A percentile compares a stretch with the other conserved stretches of the same genome.
These are phyloP conservation scores for Anarsia innoxiella DNA, from an alignment of 2,888 invertebrate species.

Conservation along the genomic window DNA sequence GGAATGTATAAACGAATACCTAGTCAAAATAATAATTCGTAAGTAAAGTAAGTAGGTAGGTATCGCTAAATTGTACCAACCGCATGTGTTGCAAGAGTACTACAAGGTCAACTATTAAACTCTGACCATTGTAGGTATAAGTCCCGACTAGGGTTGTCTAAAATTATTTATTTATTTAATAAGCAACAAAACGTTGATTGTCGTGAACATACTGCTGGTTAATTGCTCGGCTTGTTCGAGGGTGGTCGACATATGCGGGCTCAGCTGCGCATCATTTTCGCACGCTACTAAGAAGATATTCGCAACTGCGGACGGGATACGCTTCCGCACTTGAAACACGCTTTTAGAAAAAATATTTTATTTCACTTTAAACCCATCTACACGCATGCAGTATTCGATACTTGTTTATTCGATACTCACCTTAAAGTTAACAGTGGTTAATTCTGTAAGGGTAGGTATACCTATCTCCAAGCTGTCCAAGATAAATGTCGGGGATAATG, in stretches of 20 bases:
- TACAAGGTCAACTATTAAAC: constrained; percentile 9
- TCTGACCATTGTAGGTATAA: constrained; percentile 8
- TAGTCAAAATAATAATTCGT: too few species aligned
- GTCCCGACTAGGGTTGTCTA: constrained; percentile 10
- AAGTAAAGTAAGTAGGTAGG: too few species aligned
- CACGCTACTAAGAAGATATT: constrained; percentile 28
- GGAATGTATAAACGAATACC: too few species aligned
- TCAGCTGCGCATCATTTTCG: constrained; percentile 56
- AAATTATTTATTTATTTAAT: not conserved
- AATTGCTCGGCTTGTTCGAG: constrained; percentile 35
- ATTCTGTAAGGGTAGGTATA: too few species aligned
- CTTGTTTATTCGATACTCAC: too few species aligned
- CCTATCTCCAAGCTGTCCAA: too few species aligned
- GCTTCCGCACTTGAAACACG: too few species aligned
- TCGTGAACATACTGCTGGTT: constrained; percentile 13
- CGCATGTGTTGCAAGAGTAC: not conserved
- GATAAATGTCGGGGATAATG: too few species aligned
- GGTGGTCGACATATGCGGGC: constrained; percentile 67
- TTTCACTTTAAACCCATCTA: too few species aligned
- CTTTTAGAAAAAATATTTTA: too few species aligned
- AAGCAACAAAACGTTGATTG: constrained; percentile 8
- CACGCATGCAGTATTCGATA: too few species aligned
- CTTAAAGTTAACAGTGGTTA: too few species aligned
- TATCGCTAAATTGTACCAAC: not conserved
- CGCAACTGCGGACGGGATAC: constrained; percentile 44